Base-by-base conservation (phyloP, 2,888 invertebrate genomes). In the Tenthredo livida region DNA sequence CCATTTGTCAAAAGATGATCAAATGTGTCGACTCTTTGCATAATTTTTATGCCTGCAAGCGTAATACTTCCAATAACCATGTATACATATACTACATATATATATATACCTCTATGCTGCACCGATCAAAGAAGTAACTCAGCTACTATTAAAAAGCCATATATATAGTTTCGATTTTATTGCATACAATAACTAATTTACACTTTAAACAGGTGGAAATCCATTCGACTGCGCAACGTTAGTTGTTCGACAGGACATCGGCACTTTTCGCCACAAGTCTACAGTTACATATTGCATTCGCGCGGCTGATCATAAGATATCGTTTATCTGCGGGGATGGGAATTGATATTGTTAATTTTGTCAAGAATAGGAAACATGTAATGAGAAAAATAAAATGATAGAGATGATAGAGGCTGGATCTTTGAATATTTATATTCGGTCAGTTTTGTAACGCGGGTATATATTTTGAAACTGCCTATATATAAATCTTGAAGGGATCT, bases 1-100 rank as follows among this genome's bases (percentile, higher is more conserved):
- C 54, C 77, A 77, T 77, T 77, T 77, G 77, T 50, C 77, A 77
- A 77, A 50, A 54, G 29, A 54, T 77, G 77, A 77, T 77, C 77
- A 54, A 77, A 77, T 33, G 77, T 77, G 77, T 77, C 77, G 77
- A 77, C 21, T 77, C n/a, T 54, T 54, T 50, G 77, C 77, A 77
- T 54, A 54, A 77, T 77, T 54, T 33, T 67, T 67, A 67, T 77
- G 77, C 77, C 77, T 54, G 33, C 29, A 33, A 54, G 77, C 50
- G 54, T 29, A 54, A 77, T 77, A 10, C 9, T 54, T 54, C 17
- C n/a, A 54, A 10, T n/a, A 15, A 33, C 29, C 47, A 40, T 40
- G 17, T 50, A n/a, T 2, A 54, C 2, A 17, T 37, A 37, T 37
- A 37, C 37, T 33, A 33, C 33, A 17, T 4, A 50, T 50, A 50